A percentile compares a stretch with the other conserved stretches of the same genome.
Evolutionary conservation across 2,888 invertebrate species (phyloP).

Genomic region (Hesperia comma): DNA sequence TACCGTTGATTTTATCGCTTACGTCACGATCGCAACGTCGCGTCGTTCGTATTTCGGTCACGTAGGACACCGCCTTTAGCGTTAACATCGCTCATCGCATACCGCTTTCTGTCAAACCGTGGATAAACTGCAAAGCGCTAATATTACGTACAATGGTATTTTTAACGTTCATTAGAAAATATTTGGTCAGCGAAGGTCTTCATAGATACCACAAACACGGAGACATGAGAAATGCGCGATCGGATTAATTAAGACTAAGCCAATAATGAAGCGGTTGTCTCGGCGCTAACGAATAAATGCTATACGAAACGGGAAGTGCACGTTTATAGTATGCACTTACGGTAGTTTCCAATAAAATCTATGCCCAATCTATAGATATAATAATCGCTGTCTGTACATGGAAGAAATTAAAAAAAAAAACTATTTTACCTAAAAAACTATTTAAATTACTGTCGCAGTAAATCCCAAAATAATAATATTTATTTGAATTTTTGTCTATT

Average conservation of each 20-base stretch:
- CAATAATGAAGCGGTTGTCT: slow-evolving; percentile 46
- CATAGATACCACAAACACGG: slow-evolving; percentile 58
- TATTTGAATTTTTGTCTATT: no score
- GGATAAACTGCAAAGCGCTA: slow-evolving; percentile 10
- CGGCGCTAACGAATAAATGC: background rate
- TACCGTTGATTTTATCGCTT: no score
- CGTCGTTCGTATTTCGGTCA: no score
- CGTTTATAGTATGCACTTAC: background rate
- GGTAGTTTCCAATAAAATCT: no score
- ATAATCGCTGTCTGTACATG: no score
- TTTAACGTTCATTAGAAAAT: slow-evolving; percentile 41
- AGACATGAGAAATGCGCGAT: slow-evolving; percentile 66
- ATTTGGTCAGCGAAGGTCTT: slow-evolving; percentile 48
- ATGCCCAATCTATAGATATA: no score
- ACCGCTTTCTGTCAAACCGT: background rate
- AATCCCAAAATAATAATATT: no score
- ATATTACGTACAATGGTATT: slow-evolving; percentile 27
- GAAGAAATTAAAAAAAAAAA: no score
- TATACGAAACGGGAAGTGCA: background rate
- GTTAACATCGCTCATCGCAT: background rate
- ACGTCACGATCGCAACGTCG: no score
- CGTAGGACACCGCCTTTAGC: no score
- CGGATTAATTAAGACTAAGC: slow-evolving; percentile 69
- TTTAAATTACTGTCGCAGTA: no score
- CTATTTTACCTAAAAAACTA: no score